These are phyloP conservation scores for Notoglanidium macrostoma DNA, from an alignment of 2,797 vertebrate species.

Conservation along the genomic window DNA sequence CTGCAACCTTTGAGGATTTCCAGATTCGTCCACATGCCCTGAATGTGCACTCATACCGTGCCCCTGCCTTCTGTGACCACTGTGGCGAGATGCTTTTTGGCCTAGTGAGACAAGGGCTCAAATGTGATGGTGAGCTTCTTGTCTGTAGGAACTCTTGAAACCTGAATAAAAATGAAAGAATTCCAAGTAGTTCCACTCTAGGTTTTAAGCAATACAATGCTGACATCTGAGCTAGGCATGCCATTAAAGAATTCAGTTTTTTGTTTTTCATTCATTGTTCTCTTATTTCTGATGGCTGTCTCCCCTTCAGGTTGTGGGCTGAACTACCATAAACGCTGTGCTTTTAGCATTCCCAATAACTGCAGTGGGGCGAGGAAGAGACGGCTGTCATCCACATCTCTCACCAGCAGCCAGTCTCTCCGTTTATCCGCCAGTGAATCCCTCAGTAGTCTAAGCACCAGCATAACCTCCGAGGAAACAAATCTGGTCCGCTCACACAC, in stretches of 20 bases:
- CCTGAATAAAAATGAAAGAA: not conserved
- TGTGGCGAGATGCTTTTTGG: constrained; percentile 94
- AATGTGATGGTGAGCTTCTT: constrained; percentile 84
- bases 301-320: constrained; percentile 85
- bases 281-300: constrained; percentile 44
- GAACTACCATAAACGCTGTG: constrained; percentile 93
- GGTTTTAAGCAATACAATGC: not conserved
- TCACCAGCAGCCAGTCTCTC: constrained; percentile 83
- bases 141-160: not conserved
- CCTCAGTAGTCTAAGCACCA: constrained; percentile 70
- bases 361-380: constrained; percentile 88
- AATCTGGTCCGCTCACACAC: constrained; percentile 77
- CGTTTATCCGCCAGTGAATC: constrained; percentile 83
- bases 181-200: not conserved
- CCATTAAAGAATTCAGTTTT: not conserved
- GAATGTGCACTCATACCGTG: constrained; percentile 89
- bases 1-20: constrained; percentile 90
- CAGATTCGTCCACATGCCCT: constrained; percentile 90
- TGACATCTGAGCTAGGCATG: not conserved
- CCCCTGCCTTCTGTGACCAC: constrained; percentile 93
- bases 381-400: constrained; percentile 85
- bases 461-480: constrained; percentile 72
- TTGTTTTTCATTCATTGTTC: not conserved
- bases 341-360: constrained; percentile 93
- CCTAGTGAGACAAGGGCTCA: constrained; percentile 89